Conservation (phyloP, 1,140 invertebrate species). For the Lutraria rhynchaena region DNA sequence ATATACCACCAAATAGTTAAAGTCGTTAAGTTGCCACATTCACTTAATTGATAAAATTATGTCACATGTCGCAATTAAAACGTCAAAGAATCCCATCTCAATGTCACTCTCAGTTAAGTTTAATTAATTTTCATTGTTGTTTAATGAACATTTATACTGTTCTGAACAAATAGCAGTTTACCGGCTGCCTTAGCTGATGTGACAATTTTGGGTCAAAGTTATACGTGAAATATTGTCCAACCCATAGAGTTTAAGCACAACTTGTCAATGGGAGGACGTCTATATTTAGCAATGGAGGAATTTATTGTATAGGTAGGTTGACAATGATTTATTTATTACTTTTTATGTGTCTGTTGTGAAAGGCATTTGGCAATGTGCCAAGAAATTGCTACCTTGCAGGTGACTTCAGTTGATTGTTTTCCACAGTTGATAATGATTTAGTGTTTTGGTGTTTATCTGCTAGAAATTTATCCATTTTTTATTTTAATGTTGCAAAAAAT, state of each 20-base stretch:
- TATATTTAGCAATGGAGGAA: conserved; percentile 42
- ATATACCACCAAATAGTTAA: conserved; percentile 58
- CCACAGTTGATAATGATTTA: too few relatives aligned
- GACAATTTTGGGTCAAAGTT: conserved; percentile 48
- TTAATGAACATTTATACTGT: conserved; percentile 54
- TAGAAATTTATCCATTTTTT: too few relatives aligned
- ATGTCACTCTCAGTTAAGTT: conserved; percentile 35
- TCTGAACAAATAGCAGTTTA: conserved; percentile 56
- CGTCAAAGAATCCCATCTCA: conserved; percentile 37
- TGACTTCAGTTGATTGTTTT: too few relatives aligned
- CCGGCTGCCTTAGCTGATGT: conserved; percentile 21
- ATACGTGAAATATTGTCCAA: conserved; percentile 40
- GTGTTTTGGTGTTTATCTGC: too few relatives aligned
- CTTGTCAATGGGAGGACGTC: conserved; percentile 45
- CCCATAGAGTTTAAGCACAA: conserved; percentile 30
- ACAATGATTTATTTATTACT: conserved; percentile 29
- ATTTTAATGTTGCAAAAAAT: too few relatives aligned
- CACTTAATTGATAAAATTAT: conserved; percentile 61
- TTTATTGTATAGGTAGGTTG: conserved; percentile 18
- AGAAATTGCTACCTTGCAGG: background rate
- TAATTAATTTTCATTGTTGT: conserved; percentile 59
- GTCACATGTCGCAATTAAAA: conserved; percentile 54
- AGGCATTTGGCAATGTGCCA: conserved; percentile 24
- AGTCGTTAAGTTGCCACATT: conserved; percentile 58
- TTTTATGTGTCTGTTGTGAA: conserved; percentile 23